Evolutionary conservation across 2,113 vertebrate genomes (phyloP).

Genomic region (Percopsis transmontana): DNA sequence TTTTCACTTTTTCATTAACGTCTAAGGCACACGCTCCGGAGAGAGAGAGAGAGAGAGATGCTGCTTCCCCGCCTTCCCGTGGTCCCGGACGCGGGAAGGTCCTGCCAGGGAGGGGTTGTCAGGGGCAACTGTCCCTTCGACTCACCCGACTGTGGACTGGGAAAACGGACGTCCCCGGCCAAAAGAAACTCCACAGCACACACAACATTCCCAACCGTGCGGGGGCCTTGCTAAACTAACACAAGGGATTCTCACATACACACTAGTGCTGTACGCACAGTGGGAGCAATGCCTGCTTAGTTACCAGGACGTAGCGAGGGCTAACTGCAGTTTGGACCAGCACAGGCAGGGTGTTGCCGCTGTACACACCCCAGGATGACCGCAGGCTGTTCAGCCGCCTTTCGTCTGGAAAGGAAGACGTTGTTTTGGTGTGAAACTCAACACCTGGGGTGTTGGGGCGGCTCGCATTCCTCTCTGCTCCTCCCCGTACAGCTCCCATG

Average conservation of each 20-base stretch:
- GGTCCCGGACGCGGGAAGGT: background rate
- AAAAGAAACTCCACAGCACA: conserved; percentile 3
- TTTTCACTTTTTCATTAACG: conserved; percentile 57
- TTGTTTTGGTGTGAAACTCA: no score
- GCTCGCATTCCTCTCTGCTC: no score
- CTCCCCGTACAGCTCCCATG: no score
- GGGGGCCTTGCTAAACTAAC: conserved; percentile 1
- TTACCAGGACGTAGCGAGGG: background rate
- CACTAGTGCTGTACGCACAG: background rate
- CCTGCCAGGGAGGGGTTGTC: background rate
- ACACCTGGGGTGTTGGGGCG: no score
- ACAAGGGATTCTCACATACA: background rate
- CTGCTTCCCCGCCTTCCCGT: conserved; percentile 4
- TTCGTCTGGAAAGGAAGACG: no score
- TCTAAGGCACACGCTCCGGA: conserved; percentile 15
- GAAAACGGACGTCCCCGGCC: conserved; percentile 2
- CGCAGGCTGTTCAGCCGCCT: no score
- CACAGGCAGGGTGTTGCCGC: no score
- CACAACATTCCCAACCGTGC: conserved; percentile 3
- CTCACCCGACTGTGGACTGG: background rate
- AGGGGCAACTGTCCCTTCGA: background rate
- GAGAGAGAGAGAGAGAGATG: conserved; percentile 7
- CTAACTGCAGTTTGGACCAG: background rate
- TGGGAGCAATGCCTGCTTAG: background rate
- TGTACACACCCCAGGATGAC: no score